Conservation (phyloP, 1,140 invertebrate species). For the Zaprionus nigranus region DNA sequence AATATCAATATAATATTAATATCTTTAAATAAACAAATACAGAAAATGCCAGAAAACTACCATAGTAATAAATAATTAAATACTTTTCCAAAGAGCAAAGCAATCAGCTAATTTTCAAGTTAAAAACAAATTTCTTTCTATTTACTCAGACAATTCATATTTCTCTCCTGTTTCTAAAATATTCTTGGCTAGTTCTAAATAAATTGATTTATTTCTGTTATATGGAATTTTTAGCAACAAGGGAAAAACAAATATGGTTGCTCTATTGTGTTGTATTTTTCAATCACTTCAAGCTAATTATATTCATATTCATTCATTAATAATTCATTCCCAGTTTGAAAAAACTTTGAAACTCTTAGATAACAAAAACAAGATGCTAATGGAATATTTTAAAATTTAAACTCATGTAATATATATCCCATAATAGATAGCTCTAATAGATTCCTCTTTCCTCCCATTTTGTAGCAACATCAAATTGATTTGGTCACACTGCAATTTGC, state of each 20-base stretch:
- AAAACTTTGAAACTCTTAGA: background rate
- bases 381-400: background rate
- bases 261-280: background rate
- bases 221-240: slow-evolving; percentile 4
- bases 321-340: background rate
- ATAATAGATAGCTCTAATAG: background rate
- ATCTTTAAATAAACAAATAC: too few relatives aligned
- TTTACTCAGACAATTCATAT: too few relatives aligned
- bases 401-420: background rate
- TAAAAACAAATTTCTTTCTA: too few relatives aligned
- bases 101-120: too few relatives aligned
- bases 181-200: background rate
- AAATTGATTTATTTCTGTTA: background rate
- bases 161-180: background rate
- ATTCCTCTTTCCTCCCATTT: background rate
- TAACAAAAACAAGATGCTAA: slow-evolving; percentile 1
- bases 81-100: too few relatives aligned
- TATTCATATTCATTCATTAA: background rate
- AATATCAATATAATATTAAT: too few relatives aligned
- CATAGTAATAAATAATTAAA: too few relatives aligned
- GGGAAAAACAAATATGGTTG: slow-evolving; percentile 5
- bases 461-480: slow-evolving; percentile 26
- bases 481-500: slow-evolving; percentile 63
- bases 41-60: too few relatives aligned
- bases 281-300: background rate